phyloP scores from a whole-genome alignment of 2,113 vertebrate species.

The Ibidorhyncha struthersii region DNA sequence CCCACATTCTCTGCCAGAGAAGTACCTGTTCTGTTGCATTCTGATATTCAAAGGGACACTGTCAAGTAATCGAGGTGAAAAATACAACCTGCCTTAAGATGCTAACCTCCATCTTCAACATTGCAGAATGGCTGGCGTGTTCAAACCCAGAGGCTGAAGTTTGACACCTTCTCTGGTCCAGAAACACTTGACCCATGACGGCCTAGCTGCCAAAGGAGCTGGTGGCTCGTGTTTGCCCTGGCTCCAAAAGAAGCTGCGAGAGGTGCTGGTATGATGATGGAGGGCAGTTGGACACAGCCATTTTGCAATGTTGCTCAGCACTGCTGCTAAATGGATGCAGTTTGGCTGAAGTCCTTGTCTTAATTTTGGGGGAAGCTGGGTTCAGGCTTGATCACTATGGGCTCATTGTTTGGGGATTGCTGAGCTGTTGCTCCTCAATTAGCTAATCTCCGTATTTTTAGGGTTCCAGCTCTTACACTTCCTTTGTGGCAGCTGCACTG shows the following conservation, averaged over 20 bases:
- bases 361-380: not conserved
- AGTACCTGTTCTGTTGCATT: constrained; percentile 17
- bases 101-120: not conserved
- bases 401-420: not conserved
- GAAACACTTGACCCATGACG: not conserved
- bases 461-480: not conserved
- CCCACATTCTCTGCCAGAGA: not conserved
- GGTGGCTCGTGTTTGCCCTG: not conserved
- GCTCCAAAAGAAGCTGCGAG: not conserved
- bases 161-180: not conserved
- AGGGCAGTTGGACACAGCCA: not conserved
- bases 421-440: not conserved
- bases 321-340: not conserved
- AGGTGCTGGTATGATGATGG: not conserved
- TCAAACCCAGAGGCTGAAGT: not conserved
- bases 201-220: not conserved
- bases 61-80: not conserved
- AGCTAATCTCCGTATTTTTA: not conserved
- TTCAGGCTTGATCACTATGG: not conserved
- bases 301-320: not conserved
- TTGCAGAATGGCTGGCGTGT: not conserved
- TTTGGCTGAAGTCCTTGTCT: not conserved
- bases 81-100: not conserved
- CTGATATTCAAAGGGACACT: constrained; percentile 51
- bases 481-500: not conserved